These are phyloP conservation scores for Coracias cyanogaster DNA, from an alignment of 2,797 vertebrate genomes.

Conservation along the genomic window DNA sequence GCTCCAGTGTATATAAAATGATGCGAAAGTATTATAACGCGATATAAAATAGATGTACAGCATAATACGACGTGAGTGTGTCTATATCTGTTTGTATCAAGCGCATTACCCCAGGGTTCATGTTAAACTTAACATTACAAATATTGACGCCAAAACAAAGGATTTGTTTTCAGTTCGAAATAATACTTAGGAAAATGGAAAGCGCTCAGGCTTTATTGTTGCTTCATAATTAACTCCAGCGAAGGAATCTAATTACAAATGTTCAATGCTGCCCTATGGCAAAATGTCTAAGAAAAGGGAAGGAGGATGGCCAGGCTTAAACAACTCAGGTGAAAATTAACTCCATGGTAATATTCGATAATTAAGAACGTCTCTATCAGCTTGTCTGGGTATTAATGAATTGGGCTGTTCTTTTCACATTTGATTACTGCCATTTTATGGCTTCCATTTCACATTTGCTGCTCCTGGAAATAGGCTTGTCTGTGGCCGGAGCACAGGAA, in stretches of 20 bases:
- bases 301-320: constrained; percentile 64
- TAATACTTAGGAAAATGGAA: constrained; percentile 55
- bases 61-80: not conserved
- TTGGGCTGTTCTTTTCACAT: constrained; percentile 76
- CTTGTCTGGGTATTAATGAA: constrained; percentile 75
- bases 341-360: constrained; percentile 64
- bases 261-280: constrained; percentile 69
- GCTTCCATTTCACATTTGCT: constrained; percentile 41
- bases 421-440: constrained; percentile 70
- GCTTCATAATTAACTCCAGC: constrained; percentile 75
- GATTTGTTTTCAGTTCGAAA: constrained; percentile 2
- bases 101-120: not conserved
- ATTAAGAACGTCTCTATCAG: constrained; percentile 76
- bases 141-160: not conserved
- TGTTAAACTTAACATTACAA: constrained; percentile 10
- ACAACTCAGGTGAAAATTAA: constrained; percentile 76
- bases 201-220: constrained; percentile 67
- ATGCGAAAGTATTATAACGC: not conserved
- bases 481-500: not conserved
- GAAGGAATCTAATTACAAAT: constrained; percentile 76
- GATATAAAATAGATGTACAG: not conserved
- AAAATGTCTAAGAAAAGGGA: constrained; percentile 40
- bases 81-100: not conserved
- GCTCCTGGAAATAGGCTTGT: constrained; percentile 50
- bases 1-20: not conserved